phyloP scores from a whole-genome alignment of 1,140 invertebrate species.

The Drosophila repleta region DNA sequence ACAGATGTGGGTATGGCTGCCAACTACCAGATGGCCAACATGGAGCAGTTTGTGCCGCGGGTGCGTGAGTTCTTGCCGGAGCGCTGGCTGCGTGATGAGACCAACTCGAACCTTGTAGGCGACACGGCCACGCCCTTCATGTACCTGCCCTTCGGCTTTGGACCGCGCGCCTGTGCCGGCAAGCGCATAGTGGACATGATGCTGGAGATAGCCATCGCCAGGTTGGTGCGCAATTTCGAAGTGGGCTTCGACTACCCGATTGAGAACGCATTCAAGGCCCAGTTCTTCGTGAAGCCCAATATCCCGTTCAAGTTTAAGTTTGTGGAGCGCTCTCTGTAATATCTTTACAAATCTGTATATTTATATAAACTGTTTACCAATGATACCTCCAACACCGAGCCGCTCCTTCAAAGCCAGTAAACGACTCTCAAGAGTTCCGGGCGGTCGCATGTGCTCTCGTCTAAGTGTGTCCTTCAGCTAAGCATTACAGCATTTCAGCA shows the following conservation, averaged over 20 bases:
- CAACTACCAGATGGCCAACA: constrained; percentile 83
- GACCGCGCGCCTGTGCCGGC: constrained; percentile 86
- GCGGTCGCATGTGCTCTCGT: constrained; percentile 25
- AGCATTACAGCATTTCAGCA: constrained; percentile 41
- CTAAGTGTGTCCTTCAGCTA: constrained; percentile 46
- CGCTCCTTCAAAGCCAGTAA: constrained; percentile 15
- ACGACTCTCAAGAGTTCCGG: constrained; percentile 44
- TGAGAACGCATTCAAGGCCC: constrained; percentile 62
- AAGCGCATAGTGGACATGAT: constrained; percentile 89
- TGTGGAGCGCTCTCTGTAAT: constrained; percentile 56
- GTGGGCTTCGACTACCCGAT: constrained; percentile 85
- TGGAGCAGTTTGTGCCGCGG: constrained; percentile 85
- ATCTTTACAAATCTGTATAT: too few relatives aligned
- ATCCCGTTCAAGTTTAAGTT: constrained; percentile 79
- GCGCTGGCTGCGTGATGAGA: constrained; percentile 85
- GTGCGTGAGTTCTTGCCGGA: constrained; percentile 86
- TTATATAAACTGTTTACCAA: background rate
- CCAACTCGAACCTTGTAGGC: constrained; percentile 68
- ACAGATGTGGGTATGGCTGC: constrained; percentile 85
- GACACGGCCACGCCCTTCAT: constrained; percentile 86
- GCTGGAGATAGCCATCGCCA: constrained; percentile 87
- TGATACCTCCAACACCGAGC: constrained; percentile 6
- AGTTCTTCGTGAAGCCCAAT: constrained; percentile 70
- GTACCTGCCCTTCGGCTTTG: constrained; percentile 87
- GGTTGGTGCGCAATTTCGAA: constrained; percentile 86